Evolutionary conservation across 2,797 vertebrate genomes (phyloP), one percentile per base, ranked within the genome.

Genomic region (Brachyrhaphis roseni): DNA sequence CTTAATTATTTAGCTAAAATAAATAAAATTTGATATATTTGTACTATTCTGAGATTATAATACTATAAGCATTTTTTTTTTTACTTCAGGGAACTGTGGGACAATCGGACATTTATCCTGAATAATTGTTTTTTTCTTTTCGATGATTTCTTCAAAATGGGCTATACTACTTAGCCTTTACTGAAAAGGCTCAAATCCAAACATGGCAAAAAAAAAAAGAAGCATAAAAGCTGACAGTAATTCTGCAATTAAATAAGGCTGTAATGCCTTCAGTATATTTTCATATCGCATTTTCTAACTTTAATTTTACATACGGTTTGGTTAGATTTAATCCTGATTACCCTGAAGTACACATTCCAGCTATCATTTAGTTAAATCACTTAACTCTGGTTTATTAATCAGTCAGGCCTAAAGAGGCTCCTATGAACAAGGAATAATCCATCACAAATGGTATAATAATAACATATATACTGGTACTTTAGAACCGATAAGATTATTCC

Each of bases 11-110:
- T 34, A 43, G 8, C 76, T 36, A 26, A 34, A 12, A 2, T 20
- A 78, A 45, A 59, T 31, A 74, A 73, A 74, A 28, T 16, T 1
- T 78, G 76, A 74, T 76, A 36, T 68, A 23, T 77, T 77, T 76
- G 73, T 49, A 8, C 2, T 51, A 51, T 51, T 51, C 18, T 51
- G 49, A 51, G 6, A 51, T 20, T 51, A 51, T 51, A 7, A 51
- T 51, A 23, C 49, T 51, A 20, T 51, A 23, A 23, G 16, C 18
- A 47, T 18, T 5, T 1, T 18, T 5, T 18, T 20, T 51, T 51
- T 51, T 8, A 51, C 49, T 51, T 51, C 49, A 51, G 20, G 49
- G 7, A 51, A 8, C 2, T 20, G 18, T 51, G 49, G 6, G 49
- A 51, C 49, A 51, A 51, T 51, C 18, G 18, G 49, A 51, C 18